Evolutionary conservation across 2,797 vertebrate genomes (phyloP).

Genomic region (Protosalanx chinensis): DNA sequence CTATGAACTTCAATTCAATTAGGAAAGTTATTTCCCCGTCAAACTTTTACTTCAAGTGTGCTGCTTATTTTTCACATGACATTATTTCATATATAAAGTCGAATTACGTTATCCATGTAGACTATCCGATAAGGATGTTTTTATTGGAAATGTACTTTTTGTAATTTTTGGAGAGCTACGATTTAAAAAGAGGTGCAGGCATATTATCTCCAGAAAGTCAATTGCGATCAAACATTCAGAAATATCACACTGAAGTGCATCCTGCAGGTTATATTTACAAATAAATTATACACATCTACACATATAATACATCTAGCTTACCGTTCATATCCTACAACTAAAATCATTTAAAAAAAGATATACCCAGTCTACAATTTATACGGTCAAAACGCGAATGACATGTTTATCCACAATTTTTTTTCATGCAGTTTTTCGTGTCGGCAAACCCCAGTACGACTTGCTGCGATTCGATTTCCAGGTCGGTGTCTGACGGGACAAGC

Average conservation of each 20-base stretch:
- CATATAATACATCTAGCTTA: conserved; percentile 15
- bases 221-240: neutral
- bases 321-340: conserved; percentile 19
- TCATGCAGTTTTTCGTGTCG: conserved; percentile 91
- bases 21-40: conserved; percentile 38
- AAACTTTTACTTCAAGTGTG: conserved; percentile 58
- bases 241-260: neutral
- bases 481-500: conserved; percentile 81
- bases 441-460: conserved; percentile 93
- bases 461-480: conserved; percentile 88
- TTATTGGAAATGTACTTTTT: neutral
- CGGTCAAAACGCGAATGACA: conserved; percentile 61
- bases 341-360: conserved; percentile 33
- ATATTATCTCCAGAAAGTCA: neutral
- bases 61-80: neutral
- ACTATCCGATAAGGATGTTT: neutral
- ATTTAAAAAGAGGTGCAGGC: neutral
- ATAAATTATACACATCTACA: neutral
- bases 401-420: conserved; percentile 73
- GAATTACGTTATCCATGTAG: too few relatives aligned
- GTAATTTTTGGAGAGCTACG: neutral
- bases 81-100: too few relatives aligned
- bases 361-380: conserved; percentile 42
- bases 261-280: neutral
- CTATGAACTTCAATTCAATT: conserved; percentile 31